Evolutionary conservation across 92 coral and sea anemone species (phyloP).

Genomic region (Umimayanthus kanabou): DNA sequence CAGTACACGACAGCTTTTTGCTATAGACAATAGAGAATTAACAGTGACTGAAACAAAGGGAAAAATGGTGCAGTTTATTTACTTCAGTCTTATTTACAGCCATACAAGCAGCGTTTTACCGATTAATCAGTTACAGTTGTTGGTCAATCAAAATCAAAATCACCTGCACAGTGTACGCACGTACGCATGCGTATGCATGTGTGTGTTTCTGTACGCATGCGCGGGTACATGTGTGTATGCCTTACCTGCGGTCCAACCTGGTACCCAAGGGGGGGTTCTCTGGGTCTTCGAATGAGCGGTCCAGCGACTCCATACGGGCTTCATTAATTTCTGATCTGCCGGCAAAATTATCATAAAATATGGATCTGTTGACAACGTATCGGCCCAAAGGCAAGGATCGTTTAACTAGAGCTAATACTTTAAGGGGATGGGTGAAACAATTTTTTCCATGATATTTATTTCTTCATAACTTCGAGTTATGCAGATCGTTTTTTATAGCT

Average conservation of each 20-base stretch:
- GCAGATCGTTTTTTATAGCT: no score
- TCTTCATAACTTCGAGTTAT: background rate
- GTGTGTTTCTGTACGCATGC: background rate
- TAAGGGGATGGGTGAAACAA: background rate
- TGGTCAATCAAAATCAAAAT: no score
- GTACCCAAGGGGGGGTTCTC: constrained; percentile 89
- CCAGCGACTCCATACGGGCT: constrained; percentile 87
- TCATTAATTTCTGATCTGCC: constrained; percentile 94
- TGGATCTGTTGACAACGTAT: background rate
- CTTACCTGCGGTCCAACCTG: constrained; percentile 93
- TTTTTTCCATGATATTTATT: background rate
- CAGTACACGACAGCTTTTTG: no score
- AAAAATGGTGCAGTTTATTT: no score
- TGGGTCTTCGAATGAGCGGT: constrained; percentile 96
- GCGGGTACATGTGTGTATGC: background rate
- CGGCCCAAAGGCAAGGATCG: background rate
- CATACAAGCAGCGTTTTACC: no score
- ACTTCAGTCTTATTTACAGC: no score
- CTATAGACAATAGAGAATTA: no score
- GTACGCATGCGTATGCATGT: background rate
- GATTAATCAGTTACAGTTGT: no score
- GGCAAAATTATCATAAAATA: background rate
- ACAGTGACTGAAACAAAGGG: no score
- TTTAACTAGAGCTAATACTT: no score
- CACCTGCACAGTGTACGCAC: background rate